Evolutionary conservation across 1,140 invertebrate species (phyloP), one percentile per base, ranked within the genome.

Genomic region (Tachypleus tridentatus): DNA sequence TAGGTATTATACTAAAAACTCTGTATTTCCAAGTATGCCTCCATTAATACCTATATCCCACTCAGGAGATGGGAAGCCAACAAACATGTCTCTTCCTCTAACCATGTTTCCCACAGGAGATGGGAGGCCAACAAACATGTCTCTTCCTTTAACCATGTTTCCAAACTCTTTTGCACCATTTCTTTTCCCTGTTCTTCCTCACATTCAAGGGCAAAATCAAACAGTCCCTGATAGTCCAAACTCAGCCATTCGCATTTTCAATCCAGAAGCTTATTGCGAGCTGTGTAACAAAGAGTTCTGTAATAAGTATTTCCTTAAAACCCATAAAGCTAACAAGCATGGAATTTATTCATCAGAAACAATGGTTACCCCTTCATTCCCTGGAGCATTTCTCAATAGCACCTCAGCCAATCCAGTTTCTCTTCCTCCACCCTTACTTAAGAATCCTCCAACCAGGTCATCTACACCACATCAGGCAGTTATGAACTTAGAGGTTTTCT

Each of bases 281-380:
- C 71, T 81, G 57, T 81, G 80, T 74, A 77, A 80, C 64, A 75
- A 79, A 66, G 77, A 80, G 71, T 79, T 81, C 70, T 98, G 97
- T 81, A 99, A 99, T 81, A 99, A 99, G 77, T 99, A 99, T 78
- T 99, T 99, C 76, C 80, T 99, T 4, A 97, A 98, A 78, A 98
- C 95, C 49, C 92, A 96, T 80, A 93, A 92, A 75, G 91, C 91
- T 3, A 96, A 96, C 75, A 95, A 94, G 72, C 92, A 96, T 73
- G 91, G 91, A 7, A 92, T 94, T 62, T 79, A 78, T 70, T 64
- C 70, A 51, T 59, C 67, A 5, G 65, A 69, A 53, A 64, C 70
- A 50, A 63, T 69, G 6, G 73, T 73, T 8, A 69, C 61, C 58
- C 64, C 62, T 48, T 65, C 68, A 47, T 69, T 64, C 58, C 58